A percentile compares a stretch with the other conserved stretches of the same genome.
Evolutionary conservation across 2,888 invertebrate species (phyloP).

Genomic region (Serrognathus titanus): DNA sequence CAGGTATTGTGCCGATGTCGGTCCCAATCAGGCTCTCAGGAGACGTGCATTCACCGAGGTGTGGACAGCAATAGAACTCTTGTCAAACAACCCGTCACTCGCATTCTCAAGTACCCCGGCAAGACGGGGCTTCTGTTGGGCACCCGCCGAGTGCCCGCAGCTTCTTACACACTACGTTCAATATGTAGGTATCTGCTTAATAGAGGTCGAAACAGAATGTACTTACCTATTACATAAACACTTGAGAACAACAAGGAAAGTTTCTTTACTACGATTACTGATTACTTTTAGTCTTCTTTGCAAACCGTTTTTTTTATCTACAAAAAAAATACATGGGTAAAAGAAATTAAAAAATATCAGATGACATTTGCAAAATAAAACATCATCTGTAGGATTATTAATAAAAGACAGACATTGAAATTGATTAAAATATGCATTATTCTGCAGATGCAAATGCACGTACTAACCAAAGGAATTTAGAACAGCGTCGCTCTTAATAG

Average conservation of each 20-base stretch:
- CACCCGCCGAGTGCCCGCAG: slow-evolving; percentile 4
- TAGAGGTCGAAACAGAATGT: too few relatives aligned
- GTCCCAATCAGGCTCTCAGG: slow-evolving; percentile 41
- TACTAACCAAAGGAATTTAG: slow-evolving; percentile 20
- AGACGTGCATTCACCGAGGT: slow-evolving; percentile 46
- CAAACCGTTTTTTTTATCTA: neutral
- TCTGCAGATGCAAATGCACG: neutral
- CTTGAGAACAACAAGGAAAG: too few relatives aligned
- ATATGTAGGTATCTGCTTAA: too few relatives aligned
- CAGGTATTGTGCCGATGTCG: slow-evolving; percentile 40
- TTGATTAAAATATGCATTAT: slow-evolving; percentile 3
- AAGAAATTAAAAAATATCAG: too few relatives aligned
- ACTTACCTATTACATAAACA: too few relatives aligned
- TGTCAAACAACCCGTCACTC: slow-evolving; percentile 47
- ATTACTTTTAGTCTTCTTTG: too few relatives aligned
- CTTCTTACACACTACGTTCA: neutral
- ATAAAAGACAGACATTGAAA: neutral
- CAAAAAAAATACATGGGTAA: too few relatives aligned
- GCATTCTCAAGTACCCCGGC: slow-evolving; percentile 13
- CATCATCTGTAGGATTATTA: neutral
- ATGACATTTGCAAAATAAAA: neutral
- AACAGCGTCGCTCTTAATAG: slow-evolving; percentile 24
- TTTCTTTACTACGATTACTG: too few relatives aligned
- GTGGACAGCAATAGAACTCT: slow-evolving; percentile 45
- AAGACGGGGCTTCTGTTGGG: slow-evolving; percentile 14